phyloP scores from a whole-genome alignment of 2,113 vertebrate genomes.

The Oceanites oceanicus region DNA sequence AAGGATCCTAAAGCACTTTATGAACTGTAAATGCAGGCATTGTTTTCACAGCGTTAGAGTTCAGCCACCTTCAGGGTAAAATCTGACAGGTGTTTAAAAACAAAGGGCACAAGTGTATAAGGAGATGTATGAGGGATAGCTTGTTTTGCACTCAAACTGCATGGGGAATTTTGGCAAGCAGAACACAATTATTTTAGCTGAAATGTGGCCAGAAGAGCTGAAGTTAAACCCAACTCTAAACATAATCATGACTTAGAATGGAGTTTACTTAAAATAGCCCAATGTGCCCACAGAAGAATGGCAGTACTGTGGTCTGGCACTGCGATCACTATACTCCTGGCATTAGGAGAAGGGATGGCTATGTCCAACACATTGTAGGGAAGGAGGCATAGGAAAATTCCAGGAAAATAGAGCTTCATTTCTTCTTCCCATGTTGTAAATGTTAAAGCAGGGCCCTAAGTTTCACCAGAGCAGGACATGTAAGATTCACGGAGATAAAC shows the following conservation, averaged over 20 bases:
- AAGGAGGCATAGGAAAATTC: background rate
- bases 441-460: background rate
- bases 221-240: constrained; percentile 15
- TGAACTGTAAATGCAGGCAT: background rate
- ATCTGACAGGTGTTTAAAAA: background rate
- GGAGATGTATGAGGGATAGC: background rate
- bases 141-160: background rate
- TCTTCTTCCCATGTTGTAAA: background rate
- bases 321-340: background rate
- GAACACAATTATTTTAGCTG: background rate
- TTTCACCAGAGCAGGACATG: background rate
- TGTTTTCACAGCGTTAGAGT: background rate
- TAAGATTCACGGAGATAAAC: background rate
- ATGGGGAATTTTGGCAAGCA: background rate
- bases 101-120: background rate
- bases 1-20: background rate
- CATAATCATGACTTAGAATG: background rate
- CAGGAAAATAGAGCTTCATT: background rate
- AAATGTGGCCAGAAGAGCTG: background rate
- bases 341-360: background rate
- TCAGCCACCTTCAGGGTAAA: background rate
- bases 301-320: background rate
- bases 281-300: background rate
- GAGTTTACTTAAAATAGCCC: constrained; percentile 2
- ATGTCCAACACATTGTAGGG: background rate